Conservation (phyloP, 2,888 invertebrate genomes). For the Rhimphoctona megacephalus region DNA sequence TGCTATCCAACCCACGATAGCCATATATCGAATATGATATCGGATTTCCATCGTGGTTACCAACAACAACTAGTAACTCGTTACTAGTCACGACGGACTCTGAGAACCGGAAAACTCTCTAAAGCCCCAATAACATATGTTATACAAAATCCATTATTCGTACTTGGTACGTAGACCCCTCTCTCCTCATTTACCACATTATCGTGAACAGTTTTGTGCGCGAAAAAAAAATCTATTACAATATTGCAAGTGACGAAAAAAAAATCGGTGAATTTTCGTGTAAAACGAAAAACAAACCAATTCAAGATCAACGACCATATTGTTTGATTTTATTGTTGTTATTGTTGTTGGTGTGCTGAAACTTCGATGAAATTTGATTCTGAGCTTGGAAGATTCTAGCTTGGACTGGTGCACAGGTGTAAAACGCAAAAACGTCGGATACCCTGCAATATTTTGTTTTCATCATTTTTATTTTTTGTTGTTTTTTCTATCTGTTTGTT, state of each 20-base stretch:
- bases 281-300: not conserved
- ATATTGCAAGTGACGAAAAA: constrained; percentile 15
- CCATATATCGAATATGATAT: constrained; percentile 48
- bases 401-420: not conserved
- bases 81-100: constrained; percentile 39
- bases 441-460: not conserved
- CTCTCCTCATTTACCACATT: not conserved
- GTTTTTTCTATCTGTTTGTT: not conserved
- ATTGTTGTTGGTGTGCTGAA: too few relatives aligned
- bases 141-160: constrained; percentile 8
- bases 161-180: not conserved
- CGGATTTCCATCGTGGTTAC: constrained; percentile 55
- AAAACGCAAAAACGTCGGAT: not conserved
- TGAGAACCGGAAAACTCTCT: constrained; percentile 46
- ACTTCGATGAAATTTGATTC: not conserved
- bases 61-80: constrained; percentile 45
- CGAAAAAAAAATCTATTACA: not conserved
- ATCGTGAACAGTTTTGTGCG: constrained; percentile 49
- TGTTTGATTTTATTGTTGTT: not conserved
- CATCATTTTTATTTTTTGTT: not conserved
- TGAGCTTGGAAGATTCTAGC: not conserved
- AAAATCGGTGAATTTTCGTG: not conserved
- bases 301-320: not conserved
- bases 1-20: constrained; percentile 40
- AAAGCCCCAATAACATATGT: not conserved